phyloP scores from a whole-genome alignment of 2,888 invertebrate species.

The Ommatoiulus sabulosus region DNA sequence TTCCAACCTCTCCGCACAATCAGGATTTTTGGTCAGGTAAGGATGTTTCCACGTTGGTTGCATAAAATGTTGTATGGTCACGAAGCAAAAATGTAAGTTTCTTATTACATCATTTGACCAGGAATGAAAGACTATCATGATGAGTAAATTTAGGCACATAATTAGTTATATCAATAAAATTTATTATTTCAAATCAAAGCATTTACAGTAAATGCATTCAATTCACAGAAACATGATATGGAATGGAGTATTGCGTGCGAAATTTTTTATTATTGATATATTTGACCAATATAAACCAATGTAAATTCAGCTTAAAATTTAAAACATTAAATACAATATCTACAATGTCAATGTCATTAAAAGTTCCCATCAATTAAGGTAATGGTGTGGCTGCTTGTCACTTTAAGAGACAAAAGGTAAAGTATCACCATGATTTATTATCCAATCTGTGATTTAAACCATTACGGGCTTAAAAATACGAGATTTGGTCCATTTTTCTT shows the following conservation, averaged over 20 bases:
- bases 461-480: slow-evolving; percentile 65
- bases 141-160: neutral
- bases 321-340: neutral
- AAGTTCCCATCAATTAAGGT: neutral
- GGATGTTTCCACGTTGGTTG: too few species aligned
- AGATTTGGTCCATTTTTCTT: slow-evolving; percentile 66
- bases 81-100: too few species aligned
- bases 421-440: neutral
- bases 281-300: neutral
- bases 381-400: neutral
- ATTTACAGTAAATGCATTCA: neutral
- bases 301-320: neutral
- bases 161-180: neutral
- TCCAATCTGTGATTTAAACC: neutral
- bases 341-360: neutral
- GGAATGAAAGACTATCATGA: neutral
- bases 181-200: neutral
- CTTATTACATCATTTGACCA: neutral
- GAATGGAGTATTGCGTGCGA: neutral
- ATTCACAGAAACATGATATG: neutral
- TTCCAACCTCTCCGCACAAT: too few species aligned
- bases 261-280: neutral
- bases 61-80: too few species aligned
- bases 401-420: neutral
- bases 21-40: too few species aligned